Evolutionary conservation across 2,797 vertebrate species (phyloP), one percentile per base, ranked within the genome.

Genomic region (Sebastes kiyomatsui): DNA sequence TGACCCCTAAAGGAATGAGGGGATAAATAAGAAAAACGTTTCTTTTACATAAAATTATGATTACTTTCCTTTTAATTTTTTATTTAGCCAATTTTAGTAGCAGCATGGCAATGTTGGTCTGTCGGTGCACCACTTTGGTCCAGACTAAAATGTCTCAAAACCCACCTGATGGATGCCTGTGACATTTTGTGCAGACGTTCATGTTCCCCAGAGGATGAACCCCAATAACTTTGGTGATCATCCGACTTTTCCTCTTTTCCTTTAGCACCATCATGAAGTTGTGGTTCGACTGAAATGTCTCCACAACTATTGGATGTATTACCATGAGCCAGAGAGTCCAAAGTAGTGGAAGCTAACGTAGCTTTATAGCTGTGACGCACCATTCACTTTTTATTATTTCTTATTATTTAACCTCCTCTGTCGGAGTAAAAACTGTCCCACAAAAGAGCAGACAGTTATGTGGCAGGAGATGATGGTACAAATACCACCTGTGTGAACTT

Each of bases 301-400:
- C 38, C 38, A 38, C 42, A 46, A 46, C 42, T 46, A 46, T 46
- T 0, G 16, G 42, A 0, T 7, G 42, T 46, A 18, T 46, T 46
- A 16, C 42, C 14, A 16, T 42, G 38, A 42, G 38, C 38, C 42
- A 46, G 42, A 46, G 6, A 46, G 42, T 46, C 14, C 6, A 0
- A 42, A 46, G 6, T 18, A 46, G 0, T 46, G 38, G 5, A 46
- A 46, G 42, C 42, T 46, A 7, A 42, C 14, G 38, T 42, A 42
- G 13, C 38, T 16, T 14, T 3, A 3, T 18, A 46, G 3, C 16
- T 46, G 1, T 46, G 16, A 42, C 0, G 0, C 14, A 42, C 38
- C 14, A 42, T 42, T 46, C 42, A 46, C 14, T 46, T 46, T 46
- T 0, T 46, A 18, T 46, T 46, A 46, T 46, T 18, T 46, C 3